Evolutionary conservation across 2,888 invertebrate genomes (phyloP).

Genomic region (Morinoia aosen): DNA sequence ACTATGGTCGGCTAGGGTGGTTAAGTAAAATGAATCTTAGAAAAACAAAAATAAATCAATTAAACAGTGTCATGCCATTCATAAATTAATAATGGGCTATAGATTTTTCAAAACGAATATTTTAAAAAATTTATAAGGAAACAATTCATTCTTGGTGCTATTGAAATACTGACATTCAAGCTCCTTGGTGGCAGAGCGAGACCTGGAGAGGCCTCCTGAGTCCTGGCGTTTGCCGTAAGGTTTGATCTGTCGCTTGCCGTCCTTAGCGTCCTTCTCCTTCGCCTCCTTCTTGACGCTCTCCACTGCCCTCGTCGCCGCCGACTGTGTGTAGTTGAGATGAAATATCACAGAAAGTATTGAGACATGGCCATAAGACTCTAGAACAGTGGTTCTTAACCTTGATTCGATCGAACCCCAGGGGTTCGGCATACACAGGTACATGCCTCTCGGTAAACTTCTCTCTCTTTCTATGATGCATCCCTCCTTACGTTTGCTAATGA

Average conservation of each 20-base stretch:
- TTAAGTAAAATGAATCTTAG: too few species aligned
- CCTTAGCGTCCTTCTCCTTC: constrained; percentile 70
- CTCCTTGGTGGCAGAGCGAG: constrained; percentile 91
- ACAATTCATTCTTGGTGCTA: background rate
- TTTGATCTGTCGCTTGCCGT: constrained; percentile 71
- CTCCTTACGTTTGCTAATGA: too few species aligned
- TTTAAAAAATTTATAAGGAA: background rate
- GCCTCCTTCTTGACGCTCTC: constrained; percentile 59
- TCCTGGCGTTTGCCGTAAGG: constrained; percentile 80
- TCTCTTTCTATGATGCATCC: too few species aligned
- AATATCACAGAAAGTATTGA: background rate
- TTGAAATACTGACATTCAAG: constrained; percentile 75
- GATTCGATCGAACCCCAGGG: too few species aligned
- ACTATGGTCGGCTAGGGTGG: too few species aligned
- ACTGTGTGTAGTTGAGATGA: constrained; percentile 67
- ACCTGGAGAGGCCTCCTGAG: constrained; percentile 85
- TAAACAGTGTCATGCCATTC: too few species aligned
- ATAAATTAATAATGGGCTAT: too few species aligned
- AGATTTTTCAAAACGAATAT: too few species aligned
- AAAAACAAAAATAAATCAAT: too few species aligned
- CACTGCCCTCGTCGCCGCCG: constrained; percentile 70
- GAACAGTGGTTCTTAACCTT: too few species aligned
- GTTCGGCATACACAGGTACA: background rate
- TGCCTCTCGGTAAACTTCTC: background rate
- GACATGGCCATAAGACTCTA: constrained; percentile 70